phyloP scores from a whole-genome alignment of 1,140 invertebrate genomes.

The Cylas formicarius region DNA sequence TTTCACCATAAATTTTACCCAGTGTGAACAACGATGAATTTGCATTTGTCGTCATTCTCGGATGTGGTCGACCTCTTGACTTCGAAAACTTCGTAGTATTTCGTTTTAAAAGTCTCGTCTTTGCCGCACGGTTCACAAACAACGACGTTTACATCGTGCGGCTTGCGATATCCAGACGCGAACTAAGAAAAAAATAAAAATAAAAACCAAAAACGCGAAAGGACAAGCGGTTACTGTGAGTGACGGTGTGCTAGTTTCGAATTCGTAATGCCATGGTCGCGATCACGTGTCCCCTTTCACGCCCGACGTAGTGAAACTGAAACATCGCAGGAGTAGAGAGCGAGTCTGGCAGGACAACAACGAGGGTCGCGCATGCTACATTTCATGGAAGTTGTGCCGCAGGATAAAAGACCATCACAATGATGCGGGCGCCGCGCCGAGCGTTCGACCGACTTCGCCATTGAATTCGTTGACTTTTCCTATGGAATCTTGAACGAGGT shows the following conservation, averaged over 20 bases:
- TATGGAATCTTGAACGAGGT: too few species aligned
- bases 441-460: too few species aligned
- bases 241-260: too few species aligned
- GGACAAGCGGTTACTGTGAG: too few species aligned
- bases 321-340: slow-evolving; percentile 6
- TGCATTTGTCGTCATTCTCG: slow-evolving; percentile 32
- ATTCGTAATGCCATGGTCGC: too few species aligned
- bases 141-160: slow-evolving; percentile 5
- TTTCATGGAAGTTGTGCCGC: slow-evolving; percentile 8
- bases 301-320: slow-evolving; percentile 1
- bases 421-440: slow-evolving; percentile 22
- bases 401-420: slow-evolving; percentile 14
- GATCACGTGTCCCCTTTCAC: too few species aligned
- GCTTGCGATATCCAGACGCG: neutral
- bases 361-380: slow-evolving; percentile 8
- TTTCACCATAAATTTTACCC: slow-evolving; percentile 27
- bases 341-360: slow-evolving; percentile 9
- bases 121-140: neutral
- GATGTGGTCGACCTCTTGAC: slow-evolving; percentile 35
- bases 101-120: slow-evolving; percentile 31
- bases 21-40: slow-evolving; percentile 41
- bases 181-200: slow-evolving; percentile 1
- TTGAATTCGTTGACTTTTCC: too few species aligned
- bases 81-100: slow-evolving; percentile 41
- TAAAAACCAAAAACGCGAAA: too few species aligned